phyloP scores from a whole-genome alignment of 2,113 vertebrate species.

The Datnioides undecimradiatus region DNA sequence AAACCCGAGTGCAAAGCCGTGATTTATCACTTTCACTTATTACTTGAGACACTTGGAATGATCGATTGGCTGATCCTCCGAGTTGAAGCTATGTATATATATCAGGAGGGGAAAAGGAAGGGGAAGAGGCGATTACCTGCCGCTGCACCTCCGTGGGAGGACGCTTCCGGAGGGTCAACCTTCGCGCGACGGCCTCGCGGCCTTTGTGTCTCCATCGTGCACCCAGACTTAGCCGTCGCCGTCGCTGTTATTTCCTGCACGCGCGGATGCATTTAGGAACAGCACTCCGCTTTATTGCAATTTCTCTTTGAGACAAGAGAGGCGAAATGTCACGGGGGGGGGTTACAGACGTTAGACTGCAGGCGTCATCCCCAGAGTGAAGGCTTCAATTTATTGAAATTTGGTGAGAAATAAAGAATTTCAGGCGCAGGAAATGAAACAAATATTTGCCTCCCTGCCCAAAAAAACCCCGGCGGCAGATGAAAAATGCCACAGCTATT shows the following conservation, averaged over 20 bases:
- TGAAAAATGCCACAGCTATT: constrained; percentile 42
- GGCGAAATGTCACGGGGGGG: neutral
- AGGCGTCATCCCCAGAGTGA: neutral
- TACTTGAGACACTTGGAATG: constrained; percentile 72
- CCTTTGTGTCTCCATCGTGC: constrained; percentile 68
- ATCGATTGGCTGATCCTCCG: constrained; percentile 75
- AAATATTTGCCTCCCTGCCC: constrained; percentile 8
- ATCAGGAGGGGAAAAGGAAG: constrained; percentile 33
- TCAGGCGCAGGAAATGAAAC: neutral
- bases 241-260: constrained; percentile 12
- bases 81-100: constrained; percentile 67
- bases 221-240: constrained; percentile 46
- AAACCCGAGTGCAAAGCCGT: constrained; percentile 70
- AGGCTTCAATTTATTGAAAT: neutral
- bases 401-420: neutral
- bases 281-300: neutral
- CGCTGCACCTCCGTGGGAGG: constrained; percentile 42
- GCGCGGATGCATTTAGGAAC: constrained; percentile 8
- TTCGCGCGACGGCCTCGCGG: constrained; percentile 58
- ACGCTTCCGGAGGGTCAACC: constrained; percentile 69
- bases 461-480: constrained; percentile 10
- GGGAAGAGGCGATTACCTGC: constrained; percentile 63
- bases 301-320: neutral
- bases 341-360: neutral
- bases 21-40: constrained; percentile 79